Percentiles rank a stretch among this genome's conserved stretches.
Evolutionary conservation across 2,797 vertebrate genomes (phyloP).

Genomic region (Acropternis orthonyx): DNA sequence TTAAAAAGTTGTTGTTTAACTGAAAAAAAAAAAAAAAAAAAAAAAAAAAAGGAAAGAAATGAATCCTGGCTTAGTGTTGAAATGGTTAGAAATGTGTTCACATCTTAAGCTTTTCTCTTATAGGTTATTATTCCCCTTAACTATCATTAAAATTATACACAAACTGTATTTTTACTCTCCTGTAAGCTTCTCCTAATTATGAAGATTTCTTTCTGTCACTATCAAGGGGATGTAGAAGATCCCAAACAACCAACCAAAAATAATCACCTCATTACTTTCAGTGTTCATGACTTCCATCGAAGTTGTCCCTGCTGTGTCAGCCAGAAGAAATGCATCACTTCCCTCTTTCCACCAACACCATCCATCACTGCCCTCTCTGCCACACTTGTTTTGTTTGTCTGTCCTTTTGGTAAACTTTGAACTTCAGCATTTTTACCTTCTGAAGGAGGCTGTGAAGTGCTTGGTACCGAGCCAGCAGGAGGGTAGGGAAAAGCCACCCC

Average conservation of each 20-base stretch:
- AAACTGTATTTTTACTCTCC: neutral
- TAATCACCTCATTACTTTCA: neutral
- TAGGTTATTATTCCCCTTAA: neutral
- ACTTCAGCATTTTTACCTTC: neutral
- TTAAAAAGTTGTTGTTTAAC: neutral
- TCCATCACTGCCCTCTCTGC: neutral
- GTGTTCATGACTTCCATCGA: neutral
- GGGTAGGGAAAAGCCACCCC: neutral
- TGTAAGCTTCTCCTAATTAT: neutral
- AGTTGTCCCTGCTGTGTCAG: neutral
- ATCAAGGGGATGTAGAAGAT: accelerated
- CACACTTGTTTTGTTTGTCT: neutral
- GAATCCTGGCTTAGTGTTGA: neutral
- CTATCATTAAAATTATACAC: neutral
- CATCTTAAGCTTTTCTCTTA: neutral
- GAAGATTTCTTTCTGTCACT: neutral
- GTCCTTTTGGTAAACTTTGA: neutral
- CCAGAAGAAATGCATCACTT: neutral
- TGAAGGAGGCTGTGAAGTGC: neutral
- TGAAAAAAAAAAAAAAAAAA: neutral
- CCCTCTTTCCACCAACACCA: neutral
- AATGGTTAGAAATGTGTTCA: neutral
- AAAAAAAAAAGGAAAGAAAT: neutral
- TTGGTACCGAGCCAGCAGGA: neutral
- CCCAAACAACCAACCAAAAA: neutral